These are phyloP conservation scores for Mobula birostris DNA, from an alignment of 2,113 vertebrate species.

Conservation along the genomic window DNA sequence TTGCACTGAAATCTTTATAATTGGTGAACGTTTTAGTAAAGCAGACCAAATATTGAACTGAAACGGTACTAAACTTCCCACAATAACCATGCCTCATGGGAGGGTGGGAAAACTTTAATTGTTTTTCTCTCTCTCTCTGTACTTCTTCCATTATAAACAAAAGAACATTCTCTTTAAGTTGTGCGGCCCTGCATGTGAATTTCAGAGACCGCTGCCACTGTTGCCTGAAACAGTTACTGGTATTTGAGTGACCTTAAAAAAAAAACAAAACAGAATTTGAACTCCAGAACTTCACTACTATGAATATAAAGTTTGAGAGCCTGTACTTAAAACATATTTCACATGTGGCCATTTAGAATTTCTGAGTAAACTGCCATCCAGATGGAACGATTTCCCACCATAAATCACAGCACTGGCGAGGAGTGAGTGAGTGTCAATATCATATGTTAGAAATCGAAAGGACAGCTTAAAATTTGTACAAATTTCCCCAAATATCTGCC, in stretches of 20 bases:
- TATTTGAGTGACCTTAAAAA: not conserved
- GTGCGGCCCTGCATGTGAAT: no score
- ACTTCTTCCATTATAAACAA: not conserved
- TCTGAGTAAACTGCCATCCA: not conserved
- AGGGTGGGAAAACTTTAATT: not conserved
- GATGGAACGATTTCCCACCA: not conserved
- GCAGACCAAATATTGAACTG: not conserved
- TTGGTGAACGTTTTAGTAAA: not conserved
- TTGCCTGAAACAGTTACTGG: not conserved
- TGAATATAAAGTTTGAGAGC: not conserved
- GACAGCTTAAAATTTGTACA: not conserved
- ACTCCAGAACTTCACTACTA: not conserved
- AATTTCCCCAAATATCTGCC: not conserved
- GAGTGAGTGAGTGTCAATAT: not conserved
- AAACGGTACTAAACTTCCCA: not conserved
- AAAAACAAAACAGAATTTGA: not conserved
- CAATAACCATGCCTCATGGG: not conserved
- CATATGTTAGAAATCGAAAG: not conserved
- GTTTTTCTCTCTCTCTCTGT: not conserved
- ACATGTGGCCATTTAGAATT: not conserved
- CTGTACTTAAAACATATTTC: not conserved
- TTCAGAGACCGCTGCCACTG: not conserved
- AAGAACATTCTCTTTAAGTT: not conserved
- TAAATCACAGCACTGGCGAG: not conserved
- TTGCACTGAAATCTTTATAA: not conserved